Percentiles rank a stretch among this genome's conserved stretches.
Conservation (phyloP, 2,113 vertebrate species). For the Helogale parvula region DNA sequence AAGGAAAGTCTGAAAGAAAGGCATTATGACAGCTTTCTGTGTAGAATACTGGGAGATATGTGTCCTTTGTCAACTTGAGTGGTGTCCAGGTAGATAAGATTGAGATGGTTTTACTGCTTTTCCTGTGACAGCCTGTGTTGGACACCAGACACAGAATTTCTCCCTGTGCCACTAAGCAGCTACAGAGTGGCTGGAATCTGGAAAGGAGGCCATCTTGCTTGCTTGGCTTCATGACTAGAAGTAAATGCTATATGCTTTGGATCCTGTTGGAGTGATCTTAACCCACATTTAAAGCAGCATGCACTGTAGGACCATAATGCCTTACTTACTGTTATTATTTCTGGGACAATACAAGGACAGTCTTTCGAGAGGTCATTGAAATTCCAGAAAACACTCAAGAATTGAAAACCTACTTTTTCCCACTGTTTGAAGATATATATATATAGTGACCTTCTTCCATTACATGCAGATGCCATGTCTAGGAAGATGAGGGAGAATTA, state of each 20-base stretch:
- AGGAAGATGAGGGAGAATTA: not conserved
- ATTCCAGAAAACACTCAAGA: not conserved
- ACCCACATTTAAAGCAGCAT: not conserved
- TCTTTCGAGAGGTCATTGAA: not conserved
- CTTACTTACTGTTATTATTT: not conserved
- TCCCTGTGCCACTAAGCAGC: too few species aligned
- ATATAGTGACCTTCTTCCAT: not conserved
- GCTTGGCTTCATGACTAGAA: not conserved
- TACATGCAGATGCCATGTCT: not conserved
- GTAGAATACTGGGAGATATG: not conserved
- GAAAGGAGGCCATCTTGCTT: not conserved
- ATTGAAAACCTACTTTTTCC: not conserved
- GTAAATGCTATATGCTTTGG: not conserved
- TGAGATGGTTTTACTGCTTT: not conserved
- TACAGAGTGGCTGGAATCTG: not conserved
- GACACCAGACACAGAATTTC: not conserved
- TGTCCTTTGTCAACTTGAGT: not conserved
- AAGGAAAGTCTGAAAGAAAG: not conserved
- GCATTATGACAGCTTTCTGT: accelerated
- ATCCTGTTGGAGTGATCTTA: not conserved
- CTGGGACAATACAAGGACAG: not conserved
- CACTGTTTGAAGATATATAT: not conserved
- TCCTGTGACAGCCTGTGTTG: not conserved
- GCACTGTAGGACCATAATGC: accelerated
- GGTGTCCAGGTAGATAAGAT: not conserved